phyloP scores from a whole-genome alignment of 92 coral and sea anemone species.

The Isaurus tuberculatus region DNA sequence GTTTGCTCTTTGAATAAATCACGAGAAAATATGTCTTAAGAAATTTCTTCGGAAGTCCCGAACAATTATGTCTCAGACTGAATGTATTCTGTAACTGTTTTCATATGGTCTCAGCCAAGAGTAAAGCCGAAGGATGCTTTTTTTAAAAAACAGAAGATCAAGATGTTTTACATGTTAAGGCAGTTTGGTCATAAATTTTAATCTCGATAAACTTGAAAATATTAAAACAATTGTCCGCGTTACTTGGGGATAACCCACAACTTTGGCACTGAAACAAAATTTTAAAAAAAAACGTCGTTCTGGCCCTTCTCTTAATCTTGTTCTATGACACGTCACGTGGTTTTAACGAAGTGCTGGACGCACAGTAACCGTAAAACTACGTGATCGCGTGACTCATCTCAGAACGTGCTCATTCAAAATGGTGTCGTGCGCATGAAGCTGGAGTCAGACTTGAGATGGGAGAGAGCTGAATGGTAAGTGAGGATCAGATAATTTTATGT shows the following conservation, averaged over 20 bases:
- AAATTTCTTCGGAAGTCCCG: no score
- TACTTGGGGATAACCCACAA: not conserved
- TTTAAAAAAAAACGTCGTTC: not conserved
- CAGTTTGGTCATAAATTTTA: not conserved
- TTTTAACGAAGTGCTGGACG: conserved; percentile 4
- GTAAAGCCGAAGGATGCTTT: no score
- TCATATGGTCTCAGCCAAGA: no score
- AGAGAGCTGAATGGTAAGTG: not conserved
- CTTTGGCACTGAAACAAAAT: not conserved
- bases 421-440: not conserved
- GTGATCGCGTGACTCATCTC: conserved; percentile 3
- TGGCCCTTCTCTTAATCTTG: not conserved
- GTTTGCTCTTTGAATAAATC: not conserved
- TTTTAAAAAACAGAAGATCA: no score
- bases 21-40: not conserved
- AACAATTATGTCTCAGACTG: not conserved
- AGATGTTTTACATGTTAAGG: not conserved
- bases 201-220: conserved; percentile 2
- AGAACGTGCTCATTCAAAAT: not conserved
- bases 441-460: not conserved
- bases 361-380: conserved; percentile 8
- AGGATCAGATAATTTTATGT: no score
- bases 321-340: not conserved
- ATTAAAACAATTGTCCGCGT: not conserved
- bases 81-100: not conserved